Evolutionary conservation across 2,888 invertebrate species (phyloP).

Genomic region (Hymenopus coronatus): DNA sequence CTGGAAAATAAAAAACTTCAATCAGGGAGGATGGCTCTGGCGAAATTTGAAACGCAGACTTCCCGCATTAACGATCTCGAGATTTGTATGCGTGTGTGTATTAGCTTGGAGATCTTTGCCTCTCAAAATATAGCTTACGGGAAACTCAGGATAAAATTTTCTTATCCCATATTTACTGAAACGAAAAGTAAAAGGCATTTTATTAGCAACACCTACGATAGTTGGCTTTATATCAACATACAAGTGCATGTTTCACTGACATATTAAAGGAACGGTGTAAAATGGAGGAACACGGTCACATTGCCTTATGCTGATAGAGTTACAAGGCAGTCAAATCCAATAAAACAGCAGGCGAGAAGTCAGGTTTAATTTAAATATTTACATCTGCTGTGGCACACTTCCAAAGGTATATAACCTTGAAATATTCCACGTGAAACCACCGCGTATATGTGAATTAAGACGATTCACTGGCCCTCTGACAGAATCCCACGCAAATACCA

Average conservation of each 20-base stretch:
- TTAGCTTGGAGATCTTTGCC: no score
- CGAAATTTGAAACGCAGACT: no score
- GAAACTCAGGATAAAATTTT: no score
- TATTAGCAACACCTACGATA: background rate
- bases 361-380: background rate
- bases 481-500: background rate
- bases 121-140: no score
- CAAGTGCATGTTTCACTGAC: background rate
- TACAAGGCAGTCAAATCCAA: background rate
- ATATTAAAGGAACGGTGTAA: background rate
- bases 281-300: background rate
- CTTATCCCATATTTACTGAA: no score
- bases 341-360: background rate
- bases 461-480: background rate
- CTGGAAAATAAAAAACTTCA: no score
- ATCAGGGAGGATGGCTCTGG: rapidly evolving
- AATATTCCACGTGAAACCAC: background rate
- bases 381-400: background rate
- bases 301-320: background rate
- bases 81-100: no score
- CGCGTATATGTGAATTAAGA: background rate
- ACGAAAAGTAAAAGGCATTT: background rate
- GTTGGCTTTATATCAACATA: background rate
- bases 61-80: no score
- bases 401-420: background rate